phyloP scores from a whole-genome alignment of 1,140 invertebrate genomes.

The Trinorchestia longiramus region DNA sequence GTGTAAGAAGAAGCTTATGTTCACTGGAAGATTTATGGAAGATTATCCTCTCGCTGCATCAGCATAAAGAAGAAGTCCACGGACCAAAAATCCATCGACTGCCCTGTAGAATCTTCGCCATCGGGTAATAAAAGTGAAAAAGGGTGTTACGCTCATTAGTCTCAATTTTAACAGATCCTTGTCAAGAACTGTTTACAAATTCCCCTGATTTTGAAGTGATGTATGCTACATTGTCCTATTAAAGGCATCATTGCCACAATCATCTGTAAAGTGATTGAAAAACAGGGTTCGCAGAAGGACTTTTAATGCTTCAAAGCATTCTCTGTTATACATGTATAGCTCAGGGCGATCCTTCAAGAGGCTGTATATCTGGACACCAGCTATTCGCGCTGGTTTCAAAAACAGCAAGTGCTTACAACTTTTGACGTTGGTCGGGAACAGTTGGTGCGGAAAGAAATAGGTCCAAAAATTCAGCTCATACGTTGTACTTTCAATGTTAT shows the following conservation, averaged over 20 bases:
- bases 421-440: no score
- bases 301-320: background rate
- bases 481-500: no score
- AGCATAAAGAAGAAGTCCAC: background rate
- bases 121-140: background rate
- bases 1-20: background rate
- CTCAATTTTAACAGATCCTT: constrained; percentile 2
- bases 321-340: background rate
- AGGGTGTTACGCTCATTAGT: background rate
- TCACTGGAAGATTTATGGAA: background rate
- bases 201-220: background rate
- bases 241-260: background rate
- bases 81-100: background rate
- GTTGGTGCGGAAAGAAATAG: no score
- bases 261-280: background rate
- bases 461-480: no score
- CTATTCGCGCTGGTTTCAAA: no score
- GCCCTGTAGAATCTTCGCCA: background rate
- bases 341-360: background rate
- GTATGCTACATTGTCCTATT: background rate
- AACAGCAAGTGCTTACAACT: no score
- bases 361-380: background rate
- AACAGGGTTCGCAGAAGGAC: background rate
- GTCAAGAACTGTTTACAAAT: background rate
- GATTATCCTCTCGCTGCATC: background rate